A percentile compares a stretch with the other conserved stretches of the same genome.
Conservation (phyloP, 2,797 vertebrate genomes). For the Chanos chanos region DNA sequence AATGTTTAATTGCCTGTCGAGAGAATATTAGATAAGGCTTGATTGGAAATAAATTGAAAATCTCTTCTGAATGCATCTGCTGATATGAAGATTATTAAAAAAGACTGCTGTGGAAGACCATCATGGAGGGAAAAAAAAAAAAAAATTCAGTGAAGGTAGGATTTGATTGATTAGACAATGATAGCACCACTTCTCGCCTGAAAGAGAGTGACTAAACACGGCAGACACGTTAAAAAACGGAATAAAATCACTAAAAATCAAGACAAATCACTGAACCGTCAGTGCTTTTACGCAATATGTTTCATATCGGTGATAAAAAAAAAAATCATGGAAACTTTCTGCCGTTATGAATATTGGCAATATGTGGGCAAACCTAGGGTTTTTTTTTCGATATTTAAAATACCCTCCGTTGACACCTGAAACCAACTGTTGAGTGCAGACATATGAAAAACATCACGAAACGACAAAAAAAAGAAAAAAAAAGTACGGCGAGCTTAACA, state of each 20-base stretch:
- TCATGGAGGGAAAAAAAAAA: conserved; percentile 42
- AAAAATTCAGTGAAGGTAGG: conserved; percentile 26
- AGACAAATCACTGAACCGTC: no score
- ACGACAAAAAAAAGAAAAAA: conserved; percentile 10
- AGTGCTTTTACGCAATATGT: no score
- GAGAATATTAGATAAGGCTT: conserved; percentile 82
- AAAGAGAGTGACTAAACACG: conserved; percentile 10
- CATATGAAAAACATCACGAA: conserved; percentile 4
- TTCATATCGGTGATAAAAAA: no score
- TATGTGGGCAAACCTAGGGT: no score
- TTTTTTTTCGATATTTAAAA: no score
- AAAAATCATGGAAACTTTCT: no score
- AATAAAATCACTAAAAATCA: no score
- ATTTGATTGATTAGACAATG: conserved; percentile 52
- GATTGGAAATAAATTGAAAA: conserved; percentile 84
- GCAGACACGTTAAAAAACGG: no score
- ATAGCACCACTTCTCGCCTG: conserved; percentile 41
- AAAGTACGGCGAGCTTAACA: conserved; percentile 23
- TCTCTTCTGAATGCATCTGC: conserved; percentile 73
- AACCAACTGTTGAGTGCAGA: no score
- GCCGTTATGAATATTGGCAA: no score
- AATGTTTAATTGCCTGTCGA: conserved; percentile 81
- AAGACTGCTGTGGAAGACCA: conserved; percentile 58
- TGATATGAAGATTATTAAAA: conserved; percentile 70
- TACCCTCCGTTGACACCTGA: no score